Evolutionary conservation across 30 jellyfish, hydroid and myxozoan species (phyloP), one percentile per base, ranked within the genome.

Genomic region (Nemopilema nomurai): DNA sequence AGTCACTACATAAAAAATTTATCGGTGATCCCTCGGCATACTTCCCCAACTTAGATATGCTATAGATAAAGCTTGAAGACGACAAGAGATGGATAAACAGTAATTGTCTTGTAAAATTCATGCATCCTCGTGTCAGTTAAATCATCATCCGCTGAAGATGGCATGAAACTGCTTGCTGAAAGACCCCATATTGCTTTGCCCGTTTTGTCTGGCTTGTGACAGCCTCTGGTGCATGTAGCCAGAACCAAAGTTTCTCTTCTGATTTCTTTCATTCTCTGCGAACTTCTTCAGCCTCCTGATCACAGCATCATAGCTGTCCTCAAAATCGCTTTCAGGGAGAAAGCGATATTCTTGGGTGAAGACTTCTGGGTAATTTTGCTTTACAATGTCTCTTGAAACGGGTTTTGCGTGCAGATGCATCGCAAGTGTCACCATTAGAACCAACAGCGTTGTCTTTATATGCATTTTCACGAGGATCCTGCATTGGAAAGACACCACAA

Each of bases 221-320:
- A 81, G 90, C 21, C 28, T 28, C 68, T 52, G 64, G 18, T 81
- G 90, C 28, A 62, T 50, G 17, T n/a, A 62, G 18, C 90, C 90
- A 30, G 66, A 28, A 28, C 83, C 84, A 32, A 81, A 81, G n/a
- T 49, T 27, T 22, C 83, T 21, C 65, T 69, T 80, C 63, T 30
- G 28, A 1, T 22, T 0, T 62, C n/a, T 13, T n/a, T 21, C 33
- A n/a, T 22, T 62, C 16, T 21, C 28, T 52, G 78, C 87, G 29
- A 77, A 9, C 33, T 41, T 41, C 32, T 73, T 73, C 70, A 18
- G 7, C 33, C 33, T 41, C 83, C 21, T 41, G 23, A 28, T 28
- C 20, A 32, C 33, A 8, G 18, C 66, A 28, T 24, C 70, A 28
- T 1, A 16, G 69, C 18, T 49, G 0, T 32, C 13, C 57, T 41